Evolutionary conservation across 2,113 vertebrate genomes (phyloP).

Genomic region (Lagopus leucura): DNA sequence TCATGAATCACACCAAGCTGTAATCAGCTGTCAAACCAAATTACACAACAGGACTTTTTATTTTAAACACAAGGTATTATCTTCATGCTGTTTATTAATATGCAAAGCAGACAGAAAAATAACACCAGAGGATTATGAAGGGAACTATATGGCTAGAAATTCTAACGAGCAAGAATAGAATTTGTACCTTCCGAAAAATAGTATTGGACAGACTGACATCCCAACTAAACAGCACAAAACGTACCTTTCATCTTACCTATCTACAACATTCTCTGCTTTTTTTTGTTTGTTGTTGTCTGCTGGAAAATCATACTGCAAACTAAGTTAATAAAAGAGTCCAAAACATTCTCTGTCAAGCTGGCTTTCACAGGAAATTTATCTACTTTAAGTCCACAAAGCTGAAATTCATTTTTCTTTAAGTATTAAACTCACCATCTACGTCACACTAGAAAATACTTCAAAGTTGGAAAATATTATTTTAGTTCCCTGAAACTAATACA

Average conservation of each 20-base stretch:
- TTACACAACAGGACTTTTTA: background rate
- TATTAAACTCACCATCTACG: background rate
- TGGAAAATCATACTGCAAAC: background rate
- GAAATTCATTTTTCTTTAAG: background rate
- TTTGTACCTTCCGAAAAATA: fast-evolving
- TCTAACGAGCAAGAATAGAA: background rate
- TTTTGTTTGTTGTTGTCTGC: background rate
- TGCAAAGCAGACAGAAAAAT: background rate
- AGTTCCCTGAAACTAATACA: background rate
- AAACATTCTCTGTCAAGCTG: background rate
- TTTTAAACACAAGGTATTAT: background rate
- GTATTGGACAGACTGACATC: background rate
- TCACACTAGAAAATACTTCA: background rate
- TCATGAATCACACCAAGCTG: background rate
- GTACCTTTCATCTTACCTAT: background rate
- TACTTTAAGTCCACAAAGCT: background rate
- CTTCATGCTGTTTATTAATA: background rate
- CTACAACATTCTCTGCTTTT: background rate
- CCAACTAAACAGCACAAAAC: background rate
- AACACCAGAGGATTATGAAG: background rate
- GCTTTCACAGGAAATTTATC: background rate
- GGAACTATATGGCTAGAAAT: background rate
- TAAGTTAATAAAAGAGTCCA: background rate
- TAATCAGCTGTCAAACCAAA: background rate
- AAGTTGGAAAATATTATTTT: background rate